Conservation (phyloP, 2,797 vertebrate genomes). For the Nyctalus aviator region DNA sequence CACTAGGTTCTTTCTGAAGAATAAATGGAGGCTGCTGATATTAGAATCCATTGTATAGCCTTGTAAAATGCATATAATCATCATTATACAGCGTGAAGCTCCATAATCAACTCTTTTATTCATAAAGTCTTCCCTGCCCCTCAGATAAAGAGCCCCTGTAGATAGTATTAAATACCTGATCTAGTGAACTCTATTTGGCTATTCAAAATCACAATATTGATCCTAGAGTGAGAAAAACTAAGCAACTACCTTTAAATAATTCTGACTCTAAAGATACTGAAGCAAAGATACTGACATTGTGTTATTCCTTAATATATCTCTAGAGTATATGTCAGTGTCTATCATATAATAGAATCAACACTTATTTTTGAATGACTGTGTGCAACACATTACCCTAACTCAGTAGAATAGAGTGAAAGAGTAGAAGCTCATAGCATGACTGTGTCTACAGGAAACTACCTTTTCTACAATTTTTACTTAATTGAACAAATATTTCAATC, state of each 20-base stretch:
- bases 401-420: background rate
- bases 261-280: constrained; percentile 30
- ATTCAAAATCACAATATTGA: constrained; percentile 33
- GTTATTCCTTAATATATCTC: background rate
- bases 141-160: background rate
- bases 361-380: constrained; percentile 22
- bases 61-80: background rate
- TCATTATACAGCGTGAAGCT: background rate
- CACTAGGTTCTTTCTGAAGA: constrained; percentile 29
- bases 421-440: background rate
- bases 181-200: background rate
- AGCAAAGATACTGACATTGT: background rate
- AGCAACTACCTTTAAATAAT: constrained; percentile 7
- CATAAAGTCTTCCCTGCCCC: background rate
- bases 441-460: constrained; percentile 14
- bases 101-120: background rate
- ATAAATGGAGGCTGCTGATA: background rate
- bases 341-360: background rate
- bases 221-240: background rate
- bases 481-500: constrained; percentile 48
- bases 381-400: background rate
- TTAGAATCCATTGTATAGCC: background rate
- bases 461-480: constrained; percentile 38
- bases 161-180: constrained; percentile 12
- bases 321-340: background rate